Evolutionary conservation across 2,888 invertebrate genomes (phyloP).

Genomic region (Scaeva pyrastri): DNA sequence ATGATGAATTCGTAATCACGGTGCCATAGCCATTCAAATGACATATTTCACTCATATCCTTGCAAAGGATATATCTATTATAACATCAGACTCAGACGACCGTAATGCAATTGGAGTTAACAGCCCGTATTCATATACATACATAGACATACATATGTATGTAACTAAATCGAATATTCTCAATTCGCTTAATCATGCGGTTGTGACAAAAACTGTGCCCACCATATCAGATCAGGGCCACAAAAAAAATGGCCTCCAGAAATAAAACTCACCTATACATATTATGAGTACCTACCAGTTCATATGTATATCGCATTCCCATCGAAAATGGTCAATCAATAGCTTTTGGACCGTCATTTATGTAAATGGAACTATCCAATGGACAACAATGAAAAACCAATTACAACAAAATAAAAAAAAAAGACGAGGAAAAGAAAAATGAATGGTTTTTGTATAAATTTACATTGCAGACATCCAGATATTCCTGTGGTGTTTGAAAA

Average conservation of each 20-base stretch:
- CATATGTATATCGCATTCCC: neutral
- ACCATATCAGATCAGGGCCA: too few relatives aligned
- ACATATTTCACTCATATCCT: constrained; percentile 15
- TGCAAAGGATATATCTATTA: too few relatives aligned
- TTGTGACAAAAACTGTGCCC: neutral
- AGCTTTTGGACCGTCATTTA: constrained; percentile 4
- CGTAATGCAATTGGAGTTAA: neutral
- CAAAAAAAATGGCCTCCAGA: neutral
- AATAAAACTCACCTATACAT: neutral
- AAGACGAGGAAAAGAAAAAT: neutral
- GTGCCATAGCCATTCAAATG: constrained; percentile 6
- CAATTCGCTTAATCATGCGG: constrained; percentile 12
- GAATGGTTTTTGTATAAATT: neutral
- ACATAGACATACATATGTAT: neutral
- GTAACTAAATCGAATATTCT: neutral
- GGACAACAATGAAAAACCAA: constrained; percentile 5
- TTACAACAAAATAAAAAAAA: neutral
- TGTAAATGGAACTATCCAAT: constrained; percentile 5
- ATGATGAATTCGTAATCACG: constrained; percentile 21
- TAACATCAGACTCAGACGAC: neutral
- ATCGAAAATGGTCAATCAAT: neutral
- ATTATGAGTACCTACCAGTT: neutral
- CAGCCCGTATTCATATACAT: neutral
- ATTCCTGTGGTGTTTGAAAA: neutral
- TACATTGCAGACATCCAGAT: neutral